These are phyloP conservation scores for Napeogenes inachia DNA, from an alignment of 2,888 invertebrate genomes.

Conservation along the genomic window DNA sequence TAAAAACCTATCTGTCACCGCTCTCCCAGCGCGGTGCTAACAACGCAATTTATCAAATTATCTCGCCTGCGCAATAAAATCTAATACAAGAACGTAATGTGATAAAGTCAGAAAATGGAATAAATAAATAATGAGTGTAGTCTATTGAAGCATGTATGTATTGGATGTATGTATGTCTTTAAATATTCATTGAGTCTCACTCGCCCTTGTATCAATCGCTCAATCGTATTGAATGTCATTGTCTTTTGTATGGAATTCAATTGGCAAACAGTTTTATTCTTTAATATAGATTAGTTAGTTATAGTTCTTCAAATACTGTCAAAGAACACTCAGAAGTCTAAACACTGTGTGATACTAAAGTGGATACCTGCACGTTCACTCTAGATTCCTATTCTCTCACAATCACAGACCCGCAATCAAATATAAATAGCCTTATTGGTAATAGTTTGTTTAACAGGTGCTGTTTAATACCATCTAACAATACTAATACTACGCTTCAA, in stretches of 20 bases:
- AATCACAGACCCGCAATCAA: constrained; percentile 19
- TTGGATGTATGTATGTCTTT: too few species aligned
- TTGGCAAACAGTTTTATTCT: constrained; percentile 24
- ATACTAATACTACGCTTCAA: constrained; percentile 19
- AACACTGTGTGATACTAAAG: not conserved
- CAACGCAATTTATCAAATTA: constrained; percentile 29
- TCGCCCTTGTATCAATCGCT: constrained; percentile 37
- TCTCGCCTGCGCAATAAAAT: constrained; percentile 25
- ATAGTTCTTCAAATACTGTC: too few species aligned
- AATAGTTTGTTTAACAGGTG: constrained; percentile 19
- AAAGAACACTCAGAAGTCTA: too few species aligned
- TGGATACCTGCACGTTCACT: constrained; percentile 13
- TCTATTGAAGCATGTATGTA: constrained; percentile 32
- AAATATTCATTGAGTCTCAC: too few species aligned
- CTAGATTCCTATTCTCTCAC: constrained; percentile 18
- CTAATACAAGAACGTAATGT: constrained; percentile 23
- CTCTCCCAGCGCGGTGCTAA: constrained; percentile 19
- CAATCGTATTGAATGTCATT: constrained; percentile 46
- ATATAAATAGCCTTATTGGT: constrained; percentile 27
- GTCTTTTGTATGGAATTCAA: constrained; percentile 44
- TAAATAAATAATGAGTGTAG: constrained; percentile 31
- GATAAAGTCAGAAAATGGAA: constrained; percentile 25
- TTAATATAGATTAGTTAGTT: too few species aligned
- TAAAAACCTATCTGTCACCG: constrained; percentile 22
- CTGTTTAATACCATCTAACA: constrained; percentile 14